Base-by-base conservation (phyloP, 2,113 vertebrate genomes). In the Dromaius novaehollandiae region DNA sequence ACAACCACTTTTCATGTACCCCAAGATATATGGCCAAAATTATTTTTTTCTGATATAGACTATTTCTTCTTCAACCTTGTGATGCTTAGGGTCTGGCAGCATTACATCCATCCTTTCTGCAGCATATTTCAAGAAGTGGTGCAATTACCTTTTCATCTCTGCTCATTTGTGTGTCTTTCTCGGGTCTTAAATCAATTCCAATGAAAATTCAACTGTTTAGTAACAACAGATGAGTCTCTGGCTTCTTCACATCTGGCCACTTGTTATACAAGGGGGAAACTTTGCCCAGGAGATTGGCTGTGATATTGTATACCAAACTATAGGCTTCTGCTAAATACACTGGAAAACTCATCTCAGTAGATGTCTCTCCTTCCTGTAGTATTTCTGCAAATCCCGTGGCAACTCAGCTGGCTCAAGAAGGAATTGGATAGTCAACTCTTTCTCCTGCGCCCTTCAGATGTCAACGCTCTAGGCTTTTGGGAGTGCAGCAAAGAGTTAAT, bases 171-270 rank as follows among this genome's bases (percentile, higher is more conserved):
- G 10, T 74, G 38, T 44, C 9, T 89, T 80, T 85, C 25, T 58
- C 63, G 61, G 51, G 50, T 93, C 84, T 71, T 95, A 91, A 89
- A 91, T 77, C 56, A 92, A 61, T 81, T 90, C 28, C 56, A 78
- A 1, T 46, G 55, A 84, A 63, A 81, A 68, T 92, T 78, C 26
- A 80, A 6, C 53, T 81, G 20, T 7, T 86, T 77, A 77, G 50
- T 83, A 88, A 66, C 40, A 83, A 18, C 3, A 89, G 40, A 78
- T 71, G 40, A 84, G 60, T 86, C 61, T 88, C 63, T 73, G 53
- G 4, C 36, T 93, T 86, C 34, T 90, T n/a, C 34, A 9, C 55
- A 58, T 76, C 40, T 94, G n/a, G 2, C 14, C 6, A 6, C 20
- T 34, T 90, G 36, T 11, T 63, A 69, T 44, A 65, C 13, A 85